Evolutionary conservation across 2,797 vertebrate genomes (phyloP).

Genomic region (Notolepis coatsorum): DNA sequence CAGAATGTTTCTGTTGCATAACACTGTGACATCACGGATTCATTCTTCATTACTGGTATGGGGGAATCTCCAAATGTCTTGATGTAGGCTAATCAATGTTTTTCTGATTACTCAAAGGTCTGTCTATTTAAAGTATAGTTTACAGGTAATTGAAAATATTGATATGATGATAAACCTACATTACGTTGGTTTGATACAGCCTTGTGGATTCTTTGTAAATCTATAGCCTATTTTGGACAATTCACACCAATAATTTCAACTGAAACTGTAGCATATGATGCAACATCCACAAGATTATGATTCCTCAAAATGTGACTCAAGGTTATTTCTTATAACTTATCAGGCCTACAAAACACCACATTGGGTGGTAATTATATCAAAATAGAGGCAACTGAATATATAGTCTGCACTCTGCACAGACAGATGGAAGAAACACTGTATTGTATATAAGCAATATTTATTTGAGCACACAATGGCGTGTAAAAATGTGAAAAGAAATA

Average conservation of each 20-base stretch:
- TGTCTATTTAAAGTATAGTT: no score
- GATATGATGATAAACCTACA: no score
- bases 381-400: neutral
- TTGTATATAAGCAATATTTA: slow-evolving; percentile 65
- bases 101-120: no score
- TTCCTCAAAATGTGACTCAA: neutral
- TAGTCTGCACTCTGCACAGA: neutral
- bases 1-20: slow-evolving; percentile 20
- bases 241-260: neutral
- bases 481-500: slow-evolving; percentile 46
- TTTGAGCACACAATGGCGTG: slow-evolving; percentile 53
- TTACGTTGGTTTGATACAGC: no score
- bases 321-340: neutral
- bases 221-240: no score
- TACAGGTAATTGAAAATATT: no score
- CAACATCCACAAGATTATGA: no score
- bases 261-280: neutral
- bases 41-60: neutral
- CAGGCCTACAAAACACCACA: no score
- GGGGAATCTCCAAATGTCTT: no score
- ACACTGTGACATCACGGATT: slow-evolving; percentile 7
- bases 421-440: slow-evolving; percentile 42
- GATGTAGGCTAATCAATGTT: no score
- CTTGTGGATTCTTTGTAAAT: no score
- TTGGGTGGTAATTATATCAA: neutral